Evolutionary conservation across 1,140 invertebrate genomes (phyloP).

Genomic region (Drosophila bocqueti): DNA sequence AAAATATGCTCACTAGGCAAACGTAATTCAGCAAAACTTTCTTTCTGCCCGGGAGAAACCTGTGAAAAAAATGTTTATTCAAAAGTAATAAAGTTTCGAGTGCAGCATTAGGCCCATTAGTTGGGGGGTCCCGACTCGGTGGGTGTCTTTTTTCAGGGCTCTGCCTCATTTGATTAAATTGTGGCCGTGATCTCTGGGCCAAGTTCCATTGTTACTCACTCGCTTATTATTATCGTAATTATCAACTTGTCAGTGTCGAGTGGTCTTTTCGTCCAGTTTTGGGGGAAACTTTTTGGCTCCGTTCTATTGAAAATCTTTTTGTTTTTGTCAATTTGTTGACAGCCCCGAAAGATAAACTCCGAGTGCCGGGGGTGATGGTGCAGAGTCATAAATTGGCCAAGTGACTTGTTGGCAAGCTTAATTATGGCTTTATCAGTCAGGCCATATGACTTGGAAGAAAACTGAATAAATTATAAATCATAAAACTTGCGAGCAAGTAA

Average conservation of each 20-base stretch:
- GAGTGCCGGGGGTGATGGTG: constrained; percentile 2
- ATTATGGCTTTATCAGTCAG: constrained; percentile 32
- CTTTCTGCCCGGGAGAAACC: constrained; percentile 1
- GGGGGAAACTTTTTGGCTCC: constrained; percentile 17
- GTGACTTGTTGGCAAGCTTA: constrained; percentile 36
- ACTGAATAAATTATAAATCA: constrained; percentile 45
- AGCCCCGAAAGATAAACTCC: constrained; percentile 33
- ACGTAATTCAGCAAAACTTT: constrained; percentile 36
- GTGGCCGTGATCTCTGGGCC: constrained; percentile 20
- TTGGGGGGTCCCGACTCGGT: background rate
- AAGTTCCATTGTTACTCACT: constrained; percentile 30
- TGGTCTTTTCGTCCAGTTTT: constrained; percentile 8
- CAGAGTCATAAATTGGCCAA: constrained; percentile 49
- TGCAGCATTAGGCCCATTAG: constrained; percentile 33
- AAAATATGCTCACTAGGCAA: constrained; percentile 15
- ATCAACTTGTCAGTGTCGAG: constrained; percentile 39
- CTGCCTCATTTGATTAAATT: constrained; percentile 31
- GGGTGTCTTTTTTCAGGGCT: too few species aligned
- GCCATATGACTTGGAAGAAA: constrained; percentile 41
- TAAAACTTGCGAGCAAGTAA: constrained; percentile 16
- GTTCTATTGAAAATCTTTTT: constrained; percentile 30
- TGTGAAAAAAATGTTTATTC: constrained; percentile 22
- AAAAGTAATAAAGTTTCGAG: constrained; percentile 37
- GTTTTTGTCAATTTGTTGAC: constrained; percentile 43
- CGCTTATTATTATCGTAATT: constrained; percentile 43